Evolutionary conservation across 37 sponge, comb jelly and placozoan genomes (phyloP).

Genomic region (Aplysina aerophoba): DNA sequence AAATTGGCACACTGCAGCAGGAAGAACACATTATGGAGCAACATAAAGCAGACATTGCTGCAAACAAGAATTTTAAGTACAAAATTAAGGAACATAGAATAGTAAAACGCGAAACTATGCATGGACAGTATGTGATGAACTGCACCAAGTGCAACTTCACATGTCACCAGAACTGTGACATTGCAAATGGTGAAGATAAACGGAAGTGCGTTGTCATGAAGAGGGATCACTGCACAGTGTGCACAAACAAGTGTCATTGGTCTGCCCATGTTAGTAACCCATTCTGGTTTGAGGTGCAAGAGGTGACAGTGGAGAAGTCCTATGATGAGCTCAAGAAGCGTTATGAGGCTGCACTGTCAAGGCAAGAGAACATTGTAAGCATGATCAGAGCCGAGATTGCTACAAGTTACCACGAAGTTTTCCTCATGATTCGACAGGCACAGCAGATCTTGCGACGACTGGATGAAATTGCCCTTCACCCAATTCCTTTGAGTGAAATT

Average conservation of each 20-base stretch:
- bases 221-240: conserved; percentile 59
- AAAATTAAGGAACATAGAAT: conserved; percentile 47
- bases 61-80: conserved; percentile 67
- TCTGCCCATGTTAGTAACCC: conserved; percentile 56
- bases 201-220: conserved; percentile 74
- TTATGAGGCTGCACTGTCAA: neutral
- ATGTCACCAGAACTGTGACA: conserved; percentile 63
- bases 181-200: conserved; percentile 60
- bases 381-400: neutral
- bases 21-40: conserved; percentile 48
- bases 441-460: conserved; percentile 28
- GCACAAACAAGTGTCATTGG: conserved; percentile 64
- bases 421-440: conserved; percentile 20
- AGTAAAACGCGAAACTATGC: conserved; percentile 13
- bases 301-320: neutral
- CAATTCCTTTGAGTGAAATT: neutral
- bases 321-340: neutral
- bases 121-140: conserved; percentile 65
- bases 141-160: conserved; percentile 74
- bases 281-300: conserved; percentile 47
- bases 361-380: neutral
- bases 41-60: conserved; percentile 41
- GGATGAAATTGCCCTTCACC: conserved; percentile 41
- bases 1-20: conserved; percentile 55
- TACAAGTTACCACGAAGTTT: neutral